Base-by-base conservation (phyloP, 2,797 vertebrate genomes). In the Trachops cirrhosus region DNA sequence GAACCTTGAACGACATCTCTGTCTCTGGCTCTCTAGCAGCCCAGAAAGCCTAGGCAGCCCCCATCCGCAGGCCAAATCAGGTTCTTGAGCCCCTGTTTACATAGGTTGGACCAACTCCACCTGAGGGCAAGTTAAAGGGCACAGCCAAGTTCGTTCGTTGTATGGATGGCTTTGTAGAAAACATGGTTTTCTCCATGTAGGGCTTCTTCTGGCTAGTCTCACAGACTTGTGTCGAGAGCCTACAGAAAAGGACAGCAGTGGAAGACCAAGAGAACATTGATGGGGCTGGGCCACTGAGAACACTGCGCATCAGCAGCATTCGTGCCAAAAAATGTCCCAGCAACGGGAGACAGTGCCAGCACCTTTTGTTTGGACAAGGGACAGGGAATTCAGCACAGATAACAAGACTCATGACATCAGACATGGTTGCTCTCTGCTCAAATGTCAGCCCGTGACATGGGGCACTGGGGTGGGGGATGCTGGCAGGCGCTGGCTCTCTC, bases 351-450 rank as follows among this genome's bases (percentile, higher is more conserved):
- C 75, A 10, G 15, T 70, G 89, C 91, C 95, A 93, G 41, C 10
- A 48, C 54, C 77, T 88, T 95, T 80, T 77, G 89, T 94, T 95
- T 75, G 67, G 71, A 91, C 37, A 80, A 68, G 64, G 87, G 74
- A 39, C 39, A 26, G 77, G 41, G 71, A 87, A 95, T 85, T 94
- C 24, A 87, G 70, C 14, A 18, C 21, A 73, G 70, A 85, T 96
- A 93, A 96, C 62, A 87, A 84, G 67, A 75, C 48, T 79, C 9
- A 5, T 12, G 73, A 96, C 86, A 93, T 93, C 59, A 87, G 95
- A 39, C 41, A 32, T 19, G 57, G 59, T 57, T 88, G 91, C 54
- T 87, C 93, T 96, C 89, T 96, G 75, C 84, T 94, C 89, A 85
- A 89, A 84, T 59, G 93, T 87, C 96, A 68, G 54, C 73, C 71